These are phyloP conservation scores for Andricus curvator DNA, from an alignment of 2,888 invertebrate species.

Conservation along the genomic window DNA sequence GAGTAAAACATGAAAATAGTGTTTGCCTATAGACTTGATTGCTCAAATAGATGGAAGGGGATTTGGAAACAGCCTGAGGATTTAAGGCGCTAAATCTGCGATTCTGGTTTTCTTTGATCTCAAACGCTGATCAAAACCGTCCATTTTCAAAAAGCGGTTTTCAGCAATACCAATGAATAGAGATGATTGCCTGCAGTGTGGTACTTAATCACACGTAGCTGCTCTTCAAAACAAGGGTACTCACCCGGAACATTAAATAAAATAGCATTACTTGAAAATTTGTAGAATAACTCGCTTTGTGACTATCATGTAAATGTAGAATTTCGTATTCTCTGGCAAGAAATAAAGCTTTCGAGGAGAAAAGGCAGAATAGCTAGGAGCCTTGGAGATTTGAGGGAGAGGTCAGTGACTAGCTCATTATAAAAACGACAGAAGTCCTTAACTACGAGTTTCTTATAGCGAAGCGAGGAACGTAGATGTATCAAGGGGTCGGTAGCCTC, in stretches of 20 bases:
- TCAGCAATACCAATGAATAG: background rate
- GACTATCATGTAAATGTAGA: background rate
- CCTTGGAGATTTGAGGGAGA: constrained; percentile 1
- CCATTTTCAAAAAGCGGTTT: background rate
- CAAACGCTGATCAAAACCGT: background rate
- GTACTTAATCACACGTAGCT: background rate
- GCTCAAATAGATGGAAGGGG: background rate
- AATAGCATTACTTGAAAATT: background rate
- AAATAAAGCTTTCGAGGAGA: background rate
- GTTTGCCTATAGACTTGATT: background rate
- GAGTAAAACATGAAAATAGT: constrained; percentile 1
- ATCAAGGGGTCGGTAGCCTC: constrained; percentile 43
- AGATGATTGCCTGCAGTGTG: background rate
- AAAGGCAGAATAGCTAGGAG: background rate
- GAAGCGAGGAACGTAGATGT: constrained; percentile 9
- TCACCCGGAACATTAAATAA: constrained; percentile 19
- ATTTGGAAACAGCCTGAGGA: background rate
- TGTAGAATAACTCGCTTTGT: background rate
- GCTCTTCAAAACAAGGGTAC: background rate
- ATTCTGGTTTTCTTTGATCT: constrained; percentile 13
- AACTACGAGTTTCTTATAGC: constrained; percentile 10
- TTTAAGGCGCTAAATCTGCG: background rate
- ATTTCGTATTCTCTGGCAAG: background rate
- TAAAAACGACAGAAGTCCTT: constrained; percentile 18
- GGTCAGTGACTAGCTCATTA: constrained; percentile 22